Evolutionary conservation across 1,140 invertebrate genomes (phyloP).

Genomic region (Proales similis): DNA sequence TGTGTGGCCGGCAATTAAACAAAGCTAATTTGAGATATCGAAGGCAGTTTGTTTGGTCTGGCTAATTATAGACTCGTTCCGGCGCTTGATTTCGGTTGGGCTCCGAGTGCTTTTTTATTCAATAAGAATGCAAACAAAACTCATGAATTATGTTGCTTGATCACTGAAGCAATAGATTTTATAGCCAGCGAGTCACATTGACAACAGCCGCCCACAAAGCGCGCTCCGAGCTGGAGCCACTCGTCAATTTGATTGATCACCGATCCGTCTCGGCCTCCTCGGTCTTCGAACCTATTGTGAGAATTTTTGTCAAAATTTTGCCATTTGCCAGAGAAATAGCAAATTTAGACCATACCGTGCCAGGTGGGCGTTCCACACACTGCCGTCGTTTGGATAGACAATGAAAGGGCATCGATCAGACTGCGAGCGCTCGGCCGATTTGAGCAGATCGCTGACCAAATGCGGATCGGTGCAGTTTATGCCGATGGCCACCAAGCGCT

Average conservation of each 20-base stretch:
- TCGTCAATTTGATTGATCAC: slow-evolving; percentile 60
- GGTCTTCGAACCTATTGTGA: slow-evolving; percentile 55
- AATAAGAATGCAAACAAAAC: too few relatives aligned
- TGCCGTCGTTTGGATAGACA: slow-evolving; percentile 68
- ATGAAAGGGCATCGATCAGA: slow-evolving; percentile 57
- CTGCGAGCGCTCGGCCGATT: slow-evolving; percentile 51
- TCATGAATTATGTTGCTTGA: too few relatives aligned
- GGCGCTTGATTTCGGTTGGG: too few relatives aligned
- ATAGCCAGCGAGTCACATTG: slow-evolving; percentile 61
- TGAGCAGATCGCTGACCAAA: slow-evolving; percentile 57
- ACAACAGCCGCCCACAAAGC: slow-evolving; percentile 71
- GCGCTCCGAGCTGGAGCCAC: slow-evolving; percentile 65
- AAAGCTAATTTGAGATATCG: too few relatives aligned
- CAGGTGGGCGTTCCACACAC: slow-evolving; percentile 56
- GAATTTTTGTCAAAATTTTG: background rate
- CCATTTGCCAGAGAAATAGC: background rate
- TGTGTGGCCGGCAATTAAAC: too few relatives aligned
- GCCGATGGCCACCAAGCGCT: slow-evolving; percentile 69
- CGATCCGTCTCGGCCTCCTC: slow-evolving; percentile 55
- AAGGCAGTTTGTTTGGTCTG: too few relatives aligned
- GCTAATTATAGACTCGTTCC: too few relatives aligned
- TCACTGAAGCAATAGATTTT: too few relatives aligned
- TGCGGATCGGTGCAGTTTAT: slow-evolving; percentile 72
- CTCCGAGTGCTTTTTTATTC: too few relatives aligned
- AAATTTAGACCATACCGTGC: background rate